These are phyloP conservation scores for Volucella zonaria DNA, from an alignment of 2,888 invertebrate genomes.

Conservation along the genomic window DNA sequence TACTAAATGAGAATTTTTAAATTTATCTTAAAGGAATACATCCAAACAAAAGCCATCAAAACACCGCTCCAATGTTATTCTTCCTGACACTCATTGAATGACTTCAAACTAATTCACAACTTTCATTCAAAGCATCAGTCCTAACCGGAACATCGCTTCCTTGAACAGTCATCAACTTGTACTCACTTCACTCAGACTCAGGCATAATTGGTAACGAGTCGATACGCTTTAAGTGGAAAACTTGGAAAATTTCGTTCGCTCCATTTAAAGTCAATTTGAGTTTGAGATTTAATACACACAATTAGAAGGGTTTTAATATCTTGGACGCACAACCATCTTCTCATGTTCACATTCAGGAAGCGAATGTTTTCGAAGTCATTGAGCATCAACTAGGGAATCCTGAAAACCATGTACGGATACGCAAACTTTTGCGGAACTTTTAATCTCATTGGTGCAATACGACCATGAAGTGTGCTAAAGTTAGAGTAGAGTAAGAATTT, in stretches of 20 bases:
- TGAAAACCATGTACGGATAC: slow-evolving; percentile 5
- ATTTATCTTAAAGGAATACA: too few species aligned
- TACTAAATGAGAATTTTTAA: too few species aligned
- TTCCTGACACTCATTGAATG: too few species aligned
- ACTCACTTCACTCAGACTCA: too few species aligned
- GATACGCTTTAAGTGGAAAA: slow-evolving; percentile 3
- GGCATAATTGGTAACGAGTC: not conserved
- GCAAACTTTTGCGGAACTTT: slow-evolving; percentile 50
- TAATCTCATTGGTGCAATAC: slow-evolving; percentile 52
- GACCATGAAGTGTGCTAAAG: too few species aligned
- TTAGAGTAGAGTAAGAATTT: not conserved
- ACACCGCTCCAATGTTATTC: too few species aligned
- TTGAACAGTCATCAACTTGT: too few species aligned
- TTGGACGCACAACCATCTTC: not conserved
- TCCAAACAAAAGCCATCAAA: too few species aligned
- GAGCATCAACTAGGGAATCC: slow-evolving; percentile 11
- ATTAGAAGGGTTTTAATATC: slow-evolving; percentile 21
- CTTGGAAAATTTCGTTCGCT: slow-evolving; percentile 8
- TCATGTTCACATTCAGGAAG: slow-evolving; percentile 6
- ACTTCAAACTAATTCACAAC: too few species aligned
- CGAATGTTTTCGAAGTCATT: slow-evolving; percentile 50
- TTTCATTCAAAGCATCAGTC: too few species aligned
- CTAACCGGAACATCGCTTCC: too few species aligned
- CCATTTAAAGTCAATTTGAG: slow-evolving; percentile 38
- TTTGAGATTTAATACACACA: slow-evolving; percentile 32